A percentile compares a stretch with the other conserved stretches of the same genome.
phyloP scores from a whole-genome alignment of 2,888 invertebrate species.

The Caenorhabditis afra region DNA sequence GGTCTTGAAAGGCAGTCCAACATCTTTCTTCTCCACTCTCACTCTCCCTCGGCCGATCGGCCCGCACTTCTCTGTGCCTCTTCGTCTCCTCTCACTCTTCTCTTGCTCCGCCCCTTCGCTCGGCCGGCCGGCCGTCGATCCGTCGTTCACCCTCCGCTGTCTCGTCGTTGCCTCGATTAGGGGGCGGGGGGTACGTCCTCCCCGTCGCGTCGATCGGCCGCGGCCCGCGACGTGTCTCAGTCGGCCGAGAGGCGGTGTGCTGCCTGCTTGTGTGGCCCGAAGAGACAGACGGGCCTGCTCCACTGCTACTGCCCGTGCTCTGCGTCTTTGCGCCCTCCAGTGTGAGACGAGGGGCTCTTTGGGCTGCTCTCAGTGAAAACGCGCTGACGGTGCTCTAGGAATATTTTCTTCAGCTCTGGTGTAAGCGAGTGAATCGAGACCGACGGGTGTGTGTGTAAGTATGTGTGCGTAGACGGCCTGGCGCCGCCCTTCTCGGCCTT shows the following conservation, averaged over 20 bases:
- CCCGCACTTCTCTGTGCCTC: constrained; percentile 40
- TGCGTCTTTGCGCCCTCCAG: constrained; percentile 10
- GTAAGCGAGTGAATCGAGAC: constrained; percentile 14
- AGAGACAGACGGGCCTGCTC: constrained; percentile 34
- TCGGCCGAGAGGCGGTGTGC: constrained; percentile 35
- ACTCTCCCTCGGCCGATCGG: constrained; percentile 32
- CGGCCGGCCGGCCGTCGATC: constrained; percentile 53
- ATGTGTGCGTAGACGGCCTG: constrained; percentile 29
- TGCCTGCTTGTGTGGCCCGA: constrained; percentile 47
- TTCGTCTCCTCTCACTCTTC: constrained; percentile 44
- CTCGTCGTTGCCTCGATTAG: constrained; percentile 58
- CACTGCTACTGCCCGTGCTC: not conserved
- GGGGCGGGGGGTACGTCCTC: constrained; percentile 52
- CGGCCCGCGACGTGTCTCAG: constrained; percentile 49
- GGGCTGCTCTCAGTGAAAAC: constrained; percentile 4
- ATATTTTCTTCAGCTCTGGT: constrained; percentile 13
- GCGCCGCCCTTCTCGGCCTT: constrained; percentile 24
- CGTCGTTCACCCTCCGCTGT: constrained; percentile 54
- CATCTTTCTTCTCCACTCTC: constrained; percentile 9
- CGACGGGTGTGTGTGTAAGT: not conserved
- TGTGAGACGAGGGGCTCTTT: not conserved
- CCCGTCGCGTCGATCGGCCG: constrained; percentile 47
- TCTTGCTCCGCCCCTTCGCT: constrained; percentile 31
- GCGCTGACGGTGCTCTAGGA: constrained; percentile 7
- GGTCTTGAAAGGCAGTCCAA: constrained; percentile 28